phyloP scores from a whole-genome alignment of 1,140 invertebrate genomes.

The Drosophila hydei region DNA sequence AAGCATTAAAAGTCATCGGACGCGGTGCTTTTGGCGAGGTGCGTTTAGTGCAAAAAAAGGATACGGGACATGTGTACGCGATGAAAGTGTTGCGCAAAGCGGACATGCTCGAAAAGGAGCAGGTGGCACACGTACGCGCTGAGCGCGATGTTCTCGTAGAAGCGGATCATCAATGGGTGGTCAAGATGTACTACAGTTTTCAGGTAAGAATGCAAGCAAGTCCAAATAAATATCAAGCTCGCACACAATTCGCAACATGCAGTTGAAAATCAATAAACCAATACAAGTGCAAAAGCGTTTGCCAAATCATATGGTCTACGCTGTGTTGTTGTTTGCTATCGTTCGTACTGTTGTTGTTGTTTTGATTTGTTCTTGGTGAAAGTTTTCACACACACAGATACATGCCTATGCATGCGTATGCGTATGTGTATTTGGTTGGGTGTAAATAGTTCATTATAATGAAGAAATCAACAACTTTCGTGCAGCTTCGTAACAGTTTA shows the following conservation, averaged over 20 bases:
- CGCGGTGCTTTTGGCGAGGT: conserved; percentile 99
- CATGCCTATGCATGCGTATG: conserved; percentile 9
- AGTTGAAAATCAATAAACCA: conserved; percentile 78
- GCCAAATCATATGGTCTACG: conserved; percentile 74
- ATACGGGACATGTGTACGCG: conserved; percentile 99
- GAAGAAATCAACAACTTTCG: not conserved
- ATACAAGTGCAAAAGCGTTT: conserved; percentile 69
- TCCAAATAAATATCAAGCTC: conserved; percentile 2
- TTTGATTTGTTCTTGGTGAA: conserved; percentile 64
- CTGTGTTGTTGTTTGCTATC: conserved; percentile 40
- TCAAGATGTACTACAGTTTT: conserved; percentile 99
- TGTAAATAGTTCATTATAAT: conserved; percentile 4
- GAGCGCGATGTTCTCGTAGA: conserved; percentile 99
- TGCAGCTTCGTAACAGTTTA: not conserved
- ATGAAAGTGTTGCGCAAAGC: conserved; percentile 99
- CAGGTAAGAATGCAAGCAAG: conserved; percentile 84
- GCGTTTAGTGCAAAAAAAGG: conserved; percentile 99
- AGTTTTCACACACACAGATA: conserved; percentile 52
- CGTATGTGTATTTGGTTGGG: conserved; percentile 1
- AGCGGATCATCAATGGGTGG: conserved; percentile 99
- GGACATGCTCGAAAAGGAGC: conserved; percentile 99
- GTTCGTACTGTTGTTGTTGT: conserved; percentile 38
- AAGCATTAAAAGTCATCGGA: conserved; percentile 98
- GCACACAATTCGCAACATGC: conserved; percentile 8
- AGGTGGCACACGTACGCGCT: conserved; percentile 98